These are phyloP conservation scores for Pachypsylla venusta DNA, from an alignment of 1,140 invertebrate genomes.

Conservation along the genomic window DNA sequence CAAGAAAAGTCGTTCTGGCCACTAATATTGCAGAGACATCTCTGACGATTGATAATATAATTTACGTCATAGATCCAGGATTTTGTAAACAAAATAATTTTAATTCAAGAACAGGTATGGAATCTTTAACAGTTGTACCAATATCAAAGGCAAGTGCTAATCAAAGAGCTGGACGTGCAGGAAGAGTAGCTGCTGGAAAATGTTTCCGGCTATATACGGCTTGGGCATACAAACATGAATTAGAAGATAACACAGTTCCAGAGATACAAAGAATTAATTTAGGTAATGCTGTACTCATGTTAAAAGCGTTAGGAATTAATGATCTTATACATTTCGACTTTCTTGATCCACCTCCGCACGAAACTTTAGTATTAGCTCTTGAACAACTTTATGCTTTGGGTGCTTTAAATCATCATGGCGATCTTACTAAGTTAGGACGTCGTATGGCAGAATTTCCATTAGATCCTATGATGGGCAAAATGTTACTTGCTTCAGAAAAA, in stretches of 20 bases:
- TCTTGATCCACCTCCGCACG: slow-evolving; percentile 93
- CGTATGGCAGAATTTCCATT: slow-evolving; percentile 99
- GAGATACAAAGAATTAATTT: slow-evolving; percentile 98
- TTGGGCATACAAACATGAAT: slow-evolving; percentile 94
- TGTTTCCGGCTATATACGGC: slow-evolving; percentile 94
- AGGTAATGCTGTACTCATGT: slow-evolving; percentile 88
- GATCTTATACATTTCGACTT: slow-evolving; percentile 98
- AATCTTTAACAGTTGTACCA: slow-evolving; percentile 92
- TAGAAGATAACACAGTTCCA: slow-evolving; percentile 94
- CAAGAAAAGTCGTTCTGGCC: slow-evolving; percentile 87
- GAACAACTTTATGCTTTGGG: slow-evolving; percentile 96
- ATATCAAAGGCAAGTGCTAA: slow-evolving; percentile 93
- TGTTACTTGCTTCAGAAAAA: slow-evolving; percentile 94
- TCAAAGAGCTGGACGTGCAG: slow-evolving; percentile 82
- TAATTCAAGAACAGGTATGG: slow-evolving; percentile 95
- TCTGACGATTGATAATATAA: slow-evolving; percentile 97
- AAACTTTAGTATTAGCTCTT: slow-evolving; percentile 86
- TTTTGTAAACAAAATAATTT: slow-evolving; percentile 99
- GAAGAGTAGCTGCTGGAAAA: slow-evolving; percentile 86
- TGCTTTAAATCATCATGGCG: slow-evolving; percentile 94
- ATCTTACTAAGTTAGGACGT: slow-evolving; percentile 89
- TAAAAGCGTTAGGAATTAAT: slow-evolving; percentile 95
- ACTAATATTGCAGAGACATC: slow-evolving; percentile 99
- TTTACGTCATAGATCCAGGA: slow-evolving; percentile 98
- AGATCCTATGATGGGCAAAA: slow-evolving; percentile 98